Evolutionary conservation across 1,140 invertebrate genomes (phyloP).

Genomic region (Piezodorus guildinii): DNA sequence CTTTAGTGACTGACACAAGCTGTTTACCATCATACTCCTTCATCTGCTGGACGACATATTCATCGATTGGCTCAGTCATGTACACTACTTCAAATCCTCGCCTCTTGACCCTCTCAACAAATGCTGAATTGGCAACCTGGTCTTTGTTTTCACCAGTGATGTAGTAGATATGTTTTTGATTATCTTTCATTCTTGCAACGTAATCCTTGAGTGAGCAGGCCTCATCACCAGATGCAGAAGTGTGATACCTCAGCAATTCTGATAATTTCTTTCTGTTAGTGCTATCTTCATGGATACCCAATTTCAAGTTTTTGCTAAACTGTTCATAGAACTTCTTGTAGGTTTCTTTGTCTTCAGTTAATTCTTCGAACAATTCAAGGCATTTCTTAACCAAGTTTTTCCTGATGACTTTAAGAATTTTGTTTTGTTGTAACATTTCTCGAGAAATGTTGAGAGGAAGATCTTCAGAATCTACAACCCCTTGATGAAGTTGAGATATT

Average conservation of each 20-base stretch:
- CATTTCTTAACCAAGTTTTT: constrained; percentile 99
- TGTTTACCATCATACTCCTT: constrained; percentile 96
- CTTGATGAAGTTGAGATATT: constrained; percentile 93
- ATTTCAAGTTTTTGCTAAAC: constrained; percentile 94
- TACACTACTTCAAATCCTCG: constrained; percentile 96
- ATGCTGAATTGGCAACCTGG: constrained; percentile 91
- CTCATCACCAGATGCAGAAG: constrained; percentile 90
- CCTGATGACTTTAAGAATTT: constrained; percentile 94
- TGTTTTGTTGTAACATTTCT: constrained; percentile 98
- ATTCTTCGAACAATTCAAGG: constrained; percentile 89
- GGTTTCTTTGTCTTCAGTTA: constrained; percentile 91
- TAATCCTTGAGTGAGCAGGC: constrained; percentile 88
- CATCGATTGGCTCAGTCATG: constrained; percentile 98
- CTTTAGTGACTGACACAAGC: constrained; percentile 93
- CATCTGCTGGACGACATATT: constrained; percentile 96
- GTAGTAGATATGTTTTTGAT: constrained; percentile 96
- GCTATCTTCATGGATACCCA: constrained; percentile 96
- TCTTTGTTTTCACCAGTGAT: constrained; percentile 95
- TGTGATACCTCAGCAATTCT: constrained; percentile 84
- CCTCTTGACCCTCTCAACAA: constrained; percentile 94
- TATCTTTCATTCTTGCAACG: constrained; percentile 96
- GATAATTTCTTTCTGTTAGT: constrained; percentile 88
- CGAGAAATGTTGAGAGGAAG: constrained; percentile 95
- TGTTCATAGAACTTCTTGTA: constrained; percentile 99
- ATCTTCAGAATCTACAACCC: constrained; percentile 98